Percentiles rank a stretch among this genome's conserved stretches.
Conservation (phyloP, 2,888 invertebrate species). For the Thera britannica region DNA sequence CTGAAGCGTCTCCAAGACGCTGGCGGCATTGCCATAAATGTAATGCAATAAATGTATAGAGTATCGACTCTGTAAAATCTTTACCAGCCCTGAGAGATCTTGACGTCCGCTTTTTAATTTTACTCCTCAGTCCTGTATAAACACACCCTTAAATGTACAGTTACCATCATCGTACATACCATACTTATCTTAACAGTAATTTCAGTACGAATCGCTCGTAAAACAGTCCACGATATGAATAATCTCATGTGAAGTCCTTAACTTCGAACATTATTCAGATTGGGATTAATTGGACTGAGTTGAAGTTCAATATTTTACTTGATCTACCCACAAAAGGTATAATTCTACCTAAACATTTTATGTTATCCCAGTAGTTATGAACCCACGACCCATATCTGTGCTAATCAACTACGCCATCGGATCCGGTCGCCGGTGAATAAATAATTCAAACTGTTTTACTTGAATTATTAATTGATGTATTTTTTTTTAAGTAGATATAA, state of each 20-base stretch:
- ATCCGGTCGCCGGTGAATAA: too few species aligned
- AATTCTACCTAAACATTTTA: too few species aligned
- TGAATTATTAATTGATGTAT: too few species aligned
- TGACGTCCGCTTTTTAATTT: constrained; percentile 75
- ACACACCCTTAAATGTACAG: constrained; percentile 64
- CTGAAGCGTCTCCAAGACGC: too few species aligned
- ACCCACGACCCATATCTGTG: too few species aligned
- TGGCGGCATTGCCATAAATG: too few species aligned
- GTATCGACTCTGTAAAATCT: constrained; percentile 19
- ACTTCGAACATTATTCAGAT: constrained; percentile 41
- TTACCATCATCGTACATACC: constrained; percentile 35
- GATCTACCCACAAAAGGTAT: background rate
- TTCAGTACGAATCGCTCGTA: constrained; percentile 38
- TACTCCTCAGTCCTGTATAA: constrained; percentile 72
- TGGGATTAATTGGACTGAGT: constrained; percentile 28
- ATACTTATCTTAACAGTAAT: constrained; percentile 43
- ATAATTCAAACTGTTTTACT: too few species aligned
- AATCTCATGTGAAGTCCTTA: constrained; percentile 40
- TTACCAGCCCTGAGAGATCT: constrained; percentile 58
- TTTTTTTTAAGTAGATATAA: too few species aligned
- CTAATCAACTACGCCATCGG: too few species aligned
- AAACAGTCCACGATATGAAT: constrained; percentile 40
- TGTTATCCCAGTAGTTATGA: too few species aligned
- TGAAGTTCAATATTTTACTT: constrained; percentile 8
- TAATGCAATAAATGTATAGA: background rate